phyloP scores from a whole-genome alignment of 2,113 vertebrate genomes.

The Hyperopisus bebe region DNA sequence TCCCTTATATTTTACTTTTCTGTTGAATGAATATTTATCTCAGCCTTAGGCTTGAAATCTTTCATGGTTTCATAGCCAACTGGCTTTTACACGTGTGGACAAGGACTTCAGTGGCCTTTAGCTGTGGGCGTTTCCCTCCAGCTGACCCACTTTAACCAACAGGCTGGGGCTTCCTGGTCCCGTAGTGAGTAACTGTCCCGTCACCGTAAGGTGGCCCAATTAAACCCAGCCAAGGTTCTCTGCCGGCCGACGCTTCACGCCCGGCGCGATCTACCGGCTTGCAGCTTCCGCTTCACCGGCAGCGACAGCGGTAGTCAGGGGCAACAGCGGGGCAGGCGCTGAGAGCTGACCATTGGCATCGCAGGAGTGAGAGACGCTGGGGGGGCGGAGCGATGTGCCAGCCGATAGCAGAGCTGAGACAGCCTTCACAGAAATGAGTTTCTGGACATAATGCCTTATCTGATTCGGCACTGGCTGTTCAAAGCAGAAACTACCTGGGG shows the following conservation, averaged over 20 bases:
- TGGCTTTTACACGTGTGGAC: neutral
- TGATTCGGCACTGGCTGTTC: neutral
- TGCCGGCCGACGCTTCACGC: neutral
- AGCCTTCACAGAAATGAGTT: neutral
- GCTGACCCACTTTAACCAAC: neutral
- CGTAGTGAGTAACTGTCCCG: neutral
- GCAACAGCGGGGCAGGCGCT: neutral
- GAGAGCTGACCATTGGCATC: neutral
- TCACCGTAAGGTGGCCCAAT: neutral
- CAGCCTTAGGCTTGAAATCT: neutral
- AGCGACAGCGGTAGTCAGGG: neutral
- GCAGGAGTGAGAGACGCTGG: neutral
- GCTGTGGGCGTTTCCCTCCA: neutral
- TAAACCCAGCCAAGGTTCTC: neutral
- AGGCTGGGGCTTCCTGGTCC: neutral
- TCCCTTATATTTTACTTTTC: neutral
- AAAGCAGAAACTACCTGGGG: constrained; percentile 11
- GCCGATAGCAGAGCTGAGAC: neutral
- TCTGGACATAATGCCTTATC: neutral
- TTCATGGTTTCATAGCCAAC: neutral
- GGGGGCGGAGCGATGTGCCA: neutral
- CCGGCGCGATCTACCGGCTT: too few species aligned
- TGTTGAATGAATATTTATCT: neutral
- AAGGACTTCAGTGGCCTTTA: neutral
- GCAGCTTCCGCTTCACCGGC: neutral